These are phyloP conservation scores for Trogon surrucura DNA, from an alignment of 2,113 vertebrate species.

Conservation along the genomic window DNA sequence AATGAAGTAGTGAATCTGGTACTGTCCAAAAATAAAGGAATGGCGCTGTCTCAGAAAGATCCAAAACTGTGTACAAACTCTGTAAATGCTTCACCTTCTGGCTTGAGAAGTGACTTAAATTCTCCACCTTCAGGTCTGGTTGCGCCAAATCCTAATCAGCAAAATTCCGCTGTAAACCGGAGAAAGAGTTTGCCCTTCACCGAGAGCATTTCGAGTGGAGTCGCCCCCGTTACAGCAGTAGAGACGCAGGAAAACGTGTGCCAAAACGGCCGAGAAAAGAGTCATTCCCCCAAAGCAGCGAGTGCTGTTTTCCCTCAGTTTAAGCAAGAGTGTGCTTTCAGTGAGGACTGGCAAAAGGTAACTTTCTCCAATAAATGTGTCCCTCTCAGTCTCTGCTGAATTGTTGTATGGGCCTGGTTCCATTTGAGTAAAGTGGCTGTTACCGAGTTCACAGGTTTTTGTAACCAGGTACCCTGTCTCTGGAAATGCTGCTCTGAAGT, in stretches of 20 bases:
- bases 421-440: not conserved
- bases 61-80: not conserved
- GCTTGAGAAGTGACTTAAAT: conserved; percentile 53
- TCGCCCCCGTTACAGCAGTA: conserved; percentile 28
- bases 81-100: not conserved
- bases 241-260: conserved; percentile 24
- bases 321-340: conserved; percentile 53
- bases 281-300: conserved; percentile 50
- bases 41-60: conserved; percentile 29
- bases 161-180: conserved; percentile 30
- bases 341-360: conserved; percentile 77
- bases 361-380: conserved; percentile 25
- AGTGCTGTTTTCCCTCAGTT: conserved; percentile 37
- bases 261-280: conserved; percentile 40
- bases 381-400: not conserved
- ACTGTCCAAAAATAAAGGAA: conserved; percentile 71
- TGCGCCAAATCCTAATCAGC: not conserved
- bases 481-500: not conserved
- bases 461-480: not conserved
- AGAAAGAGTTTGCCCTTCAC: conserved; percentile 34
- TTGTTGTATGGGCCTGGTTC: not conserved
- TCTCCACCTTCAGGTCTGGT: conserved; percentile 13
- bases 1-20: conserved; percentile 75
- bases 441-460: not conserved
- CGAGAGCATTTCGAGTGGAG: conserved; percentile 10